Conservation (phyloP, 1,140 invertebrate species). For the Bombus polaris region DNA sequence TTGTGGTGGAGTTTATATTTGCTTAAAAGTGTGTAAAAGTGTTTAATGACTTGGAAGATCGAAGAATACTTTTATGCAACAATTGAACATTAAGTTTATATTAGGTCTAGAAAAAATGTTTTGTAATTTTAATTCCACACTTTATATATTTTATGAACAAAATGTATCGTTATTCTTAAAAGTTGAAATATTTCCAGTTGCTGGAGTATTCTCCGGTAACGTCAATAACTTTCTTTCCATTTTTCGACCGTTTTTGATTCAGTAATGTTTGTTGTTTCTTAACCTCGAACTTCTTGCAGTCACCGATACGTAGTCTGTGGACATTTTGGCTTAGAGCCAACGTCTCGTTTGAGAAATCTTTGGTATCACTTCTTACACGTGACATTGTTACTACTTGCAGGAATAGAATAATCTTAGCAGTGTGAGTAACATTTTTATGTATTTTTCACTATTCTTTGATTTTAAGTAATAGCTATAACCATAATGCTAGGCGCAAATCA, state of each 20-base stretch:
- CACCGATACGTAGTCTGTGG: background rate
- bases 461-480: background rate
- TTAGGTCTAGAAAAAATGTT: no score
- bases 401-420: background rate
- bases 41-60: no score
- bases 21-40: background rate
- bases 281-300: background rate
- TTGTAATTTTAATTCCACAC: no score
- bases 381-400: background rate
- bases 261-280: background rate
- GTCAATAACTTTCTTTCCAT: background rate
- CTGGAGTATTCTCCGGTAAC: background rate
- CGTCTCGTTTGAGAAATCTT: background rate
- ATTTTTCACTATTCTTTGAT: no score
- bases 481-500: background rate
- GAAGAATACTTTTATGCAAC: no score
- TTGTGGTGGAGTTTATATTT: background rate
- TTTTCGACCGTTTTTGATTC: background rate
- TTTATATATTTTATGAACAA: no score
- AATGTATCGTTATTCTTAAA: background rate
- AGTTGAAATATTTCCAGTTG: background rate
- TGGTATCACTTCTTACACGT: background rate
- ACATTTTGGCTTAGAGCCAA: background rate
- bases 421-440: background rate
- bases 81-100: no score